Base-by-base conservation (phyloP, 2,113 vertebrate species). In the Cavia aperea region DNA sequence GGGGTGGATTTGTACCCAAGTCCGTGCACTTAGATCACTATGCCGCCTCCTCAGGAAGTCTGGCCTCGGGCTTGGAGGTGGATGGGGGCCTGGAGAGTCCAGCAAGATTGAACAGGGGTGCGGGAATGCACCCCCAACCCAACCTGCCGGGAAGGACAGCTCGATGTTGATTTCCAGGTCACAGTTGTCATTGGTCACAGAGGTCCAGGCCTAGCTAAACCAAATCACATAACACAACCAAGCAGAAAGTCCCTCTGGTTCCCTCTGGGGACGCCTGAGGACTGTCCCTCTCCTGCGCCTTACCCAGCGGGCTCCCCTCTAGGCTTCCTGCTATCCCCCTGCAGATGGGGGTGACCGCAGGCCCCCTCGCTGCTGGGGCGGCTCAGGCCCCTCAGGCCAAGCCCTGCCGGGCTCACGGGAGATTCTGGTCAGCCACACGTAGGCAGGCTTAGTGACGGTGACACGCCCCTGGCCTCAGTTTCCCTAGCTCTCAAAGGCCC, bases 311-410 rank as follows among this genome's bases (percentile, higher is more conserved):
- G 24, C n/a, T 89, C 36, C 16, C 62, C 21, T 68, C 89, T 39
- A 63, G 43, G 49, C 12, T 60, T 63, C 60, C 13, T 5, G n/a
- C 46, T 68, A 26, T 54, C 70, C 19, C 23, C 81, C 56, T 6
- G 31, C 26, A 77, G 75, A 15, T 31, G 72, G 73, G 68, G n/a
- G 33, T 79, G 24, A 24, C 14, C 4, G 5, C 2, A 33, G 56
- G 10, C 0, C 0, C 31, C 14, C 31, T 62, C 7, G 1, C 6
- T 29, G 16, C 56, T 1, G 72, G 14, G 31, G 10, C 2, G 23
- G 24, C 24, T 56, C 39, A 13, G 12, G 51, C 70, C 7, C 19
- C 23, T 51, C 1, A 0, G 12, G 46, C 29, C 9, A 77, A 58
- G 33, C 10, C 3, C 12, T 7, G 21, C 72, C 5, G 7, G 56